Evolutionary conservation across 2,113 vertebrate species (phyloP), one percentile per base, ranked within the genome.

Genomic region (Nerophis lumbriciformis): DNA sequence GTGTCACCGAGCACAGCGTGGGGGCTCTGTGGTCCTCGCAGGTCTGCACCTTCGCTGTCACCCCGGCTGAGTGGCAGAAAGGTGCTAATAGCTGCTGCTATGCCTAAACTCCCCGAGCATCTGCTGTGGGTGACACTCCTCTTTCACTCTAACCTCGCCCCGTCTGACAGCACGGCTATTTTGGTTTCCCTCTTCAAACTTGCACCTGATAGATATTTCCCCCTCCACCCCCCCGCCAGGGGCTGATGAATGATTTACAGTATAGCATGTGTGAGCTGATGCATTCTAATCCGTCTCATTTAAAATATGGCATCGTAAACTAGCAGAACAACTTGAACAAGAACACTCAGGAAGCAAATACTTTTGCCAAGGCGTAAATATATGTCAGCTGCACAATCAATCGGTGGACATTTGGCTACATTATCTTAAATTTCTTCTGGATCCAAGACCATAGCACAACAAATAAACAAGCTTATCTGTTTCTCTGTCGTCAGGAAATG

Each of bases 31-130:
- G 71, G 60, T 79, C 72, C 55, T 85, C 66, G 66, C 73, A 76
- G 83, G 83, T 81, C 81, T 76, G 76, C 74, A 80, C 80, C 61
- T 78, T 79, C 75, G 66, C 69, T 67, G 69, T 81, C 76, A 80
- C 79, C 83, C 79, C 37, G 67, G 65, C 83, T 82, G 83, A 85
- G 87, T 88, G 84, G 86, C 85, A 87, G 83, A 69, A 77, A 91
- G 85, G 88, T 87, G 89, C 87, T 90, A 90, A 92, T 91, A 82
- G 88, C 79, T 82, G 85, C 80, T 61, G 82, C 85, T 79, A 79
- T 50, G 76, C 78, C 81, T 16, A 44, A 62, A 80, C 72, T 88
- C 87, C 82, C 87, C 63, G 68, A 88, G 84, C 85, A 89, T 88
- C 89, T 90, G 88, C 84, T 83, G 78, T 44, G 75, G 79, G 78